These are phyloP conservation scores for Odontocolon sp. DNA, from an alignment of 2,888 invertebrate species.

Conservation along the genomic window DNA sequence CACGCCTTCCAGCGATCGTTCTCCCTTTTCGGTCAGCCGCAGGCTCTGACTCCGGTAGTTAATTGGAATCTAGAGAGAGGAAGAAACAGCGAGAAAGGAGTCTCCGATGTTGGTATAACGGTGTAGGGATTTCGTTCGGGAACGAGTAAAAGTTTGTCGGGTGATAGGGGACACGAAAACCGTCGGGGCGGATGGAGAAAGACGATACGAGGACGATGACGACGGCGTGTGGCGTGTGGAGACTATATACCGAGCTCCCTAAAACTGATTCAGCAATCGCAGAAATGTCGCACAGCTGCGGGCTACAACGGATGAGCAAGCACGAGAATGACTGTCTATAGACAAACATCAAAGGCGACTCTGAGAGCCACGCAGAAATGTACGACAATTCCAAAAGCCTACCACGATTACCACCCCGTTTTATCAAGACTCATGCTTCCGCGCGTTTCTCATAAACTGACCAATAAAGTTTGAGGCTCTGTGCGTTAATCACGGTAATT, in stretches of 20 bases:
- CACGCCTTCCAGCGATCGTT: conserved; percentile 28
- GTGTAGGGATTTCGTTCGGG: conserved; percentile 39
- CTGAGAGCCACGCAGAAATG: conserved; percentile 35
- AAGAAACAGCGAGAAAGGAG: conserved; percentile 11
- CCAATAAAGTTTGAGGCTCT: conserved; percentile 7
- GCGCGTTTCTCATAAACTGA: conserved; percentile 17
- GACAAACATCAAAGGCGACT: conserved; percentile 57
- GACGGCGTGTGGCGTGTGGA: conserved; percentile 6
- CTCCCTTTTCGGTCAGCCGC: conserved; percentile 58
- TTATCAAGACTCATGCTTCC: conserved; percentile 9
- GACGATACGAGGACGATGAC: conserved; percentile 38
- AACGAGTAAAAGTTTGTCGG: conserved; percentile 47
- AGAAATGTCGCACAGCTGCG: conserved; percentile 59
- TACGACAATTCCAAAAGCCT: conserved; percentile 24
- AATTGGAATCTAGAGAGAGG: conserved; percentile 55
- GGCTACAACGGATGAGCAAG: conserved; percentile 55
- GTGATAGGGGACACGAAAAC: conserved; percentile 35
- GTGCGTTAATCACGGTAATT: no score
- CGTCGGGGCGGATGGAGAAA: conserved; percentile 48
- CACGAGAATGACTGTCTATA: conserved; percentile 40
- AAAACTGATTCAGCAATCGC: conserved; percentile 61
- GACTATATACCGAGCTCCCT: neutral
- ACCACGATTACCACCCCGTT: conserved; percentile 33
- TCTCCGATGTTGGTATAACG: conserved; percentile 34
- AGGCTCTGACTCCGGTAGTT: conserved; percentile 56